phyloP scores from a whole-genome alignment of 2,797 vertebrate species.

The Hozukius guyotensis region DNA sequence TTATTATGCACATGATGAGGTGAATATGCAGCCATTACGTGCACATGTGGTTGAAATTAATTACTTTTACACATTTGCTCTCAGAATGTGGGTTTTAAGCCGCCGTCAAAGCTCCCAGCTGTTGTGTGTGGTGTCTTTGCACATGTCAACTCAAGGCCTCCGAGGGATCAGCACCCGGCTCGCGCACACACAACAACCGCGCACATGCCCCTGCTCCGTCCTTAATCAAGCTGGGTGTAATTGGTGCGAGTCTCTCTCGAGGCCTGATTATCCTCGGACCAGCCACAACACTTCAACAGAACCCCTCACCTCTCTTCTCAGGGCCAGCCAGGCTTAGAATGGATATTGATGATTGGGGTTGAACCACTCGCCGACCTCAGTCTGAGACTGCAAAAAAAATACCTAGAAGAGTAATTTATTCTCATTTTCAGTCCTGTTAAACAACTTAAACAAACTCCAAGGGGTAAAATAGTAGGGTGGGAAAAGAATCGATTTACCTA shows the following conservation, averaged over 20 bases:
- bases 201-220: background rate
- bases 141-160: slow-evolving; percentile 28
- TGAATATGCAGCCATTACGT: slow-evolving; percentile 9
- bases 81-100: slow-evolving; percentile 41
- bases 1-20: slow-evolving; percentile 14
- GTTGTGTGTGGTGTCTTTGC: slow-evolving; percentile 47
- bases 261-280: slow-evolving; percentile 44
- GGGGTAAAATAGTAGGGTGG: too few species aligned
- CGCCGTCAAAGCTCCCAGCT: slow-evolving; percentile 47
- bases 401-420: slow-evolving; percentile 10
- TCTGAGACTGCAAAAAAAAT: slow-evolving; percentile 2
- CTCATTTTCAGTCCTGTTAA: background rate
- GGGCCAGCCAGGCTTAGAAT: background rate
- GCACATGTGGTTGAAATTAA: slow-evolving; percentile 50
- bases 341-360: slow-evolving; percentile 29
- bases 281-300: slow-evolving; percentile 45
- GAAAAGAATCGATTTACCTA: too few species aligned
- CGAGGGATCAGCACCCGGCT: slow-evolving; percentile 25
- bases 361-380: slow-evolving; percentile 16
- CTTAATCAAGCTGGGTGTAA: slow-evolving; percentile 61
- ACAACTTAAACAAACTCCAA: background rate
- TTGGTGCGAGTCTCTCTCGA: slow-evolving; percentile 36
- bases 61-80: slow-evolving; percentile 49
- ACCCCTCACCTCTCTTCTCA: slow-evolving; percentile 39
- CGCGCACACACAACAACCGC: background rate